These are phyloP conservation scores for Eupithecia subumbrata DNA, from an alignment of 2,888 invertebrate genomes.

Conservation along the genomic window DNA sequence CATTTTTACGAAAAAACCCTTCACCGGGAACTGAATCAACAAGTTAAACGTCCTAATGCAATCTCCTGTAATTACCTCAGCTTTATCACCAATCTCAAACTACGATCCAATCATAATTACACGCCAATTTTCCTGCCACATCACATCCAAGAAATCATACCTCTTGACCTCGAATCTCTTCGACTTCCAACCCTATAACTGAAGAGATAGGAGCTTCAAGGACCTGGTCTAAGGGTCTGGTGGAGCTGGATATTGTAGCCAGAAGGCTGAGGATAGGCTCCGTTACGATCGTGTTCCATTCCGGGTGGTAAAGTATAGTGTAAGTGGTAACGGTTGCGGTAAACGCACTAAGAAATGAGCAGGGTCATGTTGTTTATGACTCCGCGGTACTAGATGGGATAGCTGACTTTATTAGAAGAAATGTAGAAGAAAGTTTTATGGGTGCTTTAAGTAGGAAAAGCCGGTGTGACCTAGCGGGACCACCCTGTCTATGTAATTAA, in stretches of 20 bases:
- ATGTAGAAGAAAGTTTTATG: constrained; percentile 6
- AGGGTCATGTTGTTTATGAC: constrained; percentile 27
- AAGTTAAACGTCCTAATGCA: constrained; percentile 11
- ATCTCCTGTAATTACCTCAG: constrained; percentile 17
- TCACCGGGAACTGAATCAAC: neutral
- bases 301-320: constrained; percentile 60
- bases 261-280: constrained; percentile 42
- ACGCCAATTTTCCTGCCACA: constrained; percentile 56
- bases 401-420: constrained; percentile 20
- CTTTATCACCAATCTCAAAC: constrained; percentile 30
- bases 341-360: constrained; percentile 32
- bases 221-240: neutral
- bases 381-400: constrained; percentile 14
- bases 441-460: neutral
- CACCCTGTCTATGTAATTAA: too few relatives aligned
- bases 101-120: constrained; percentile 54
- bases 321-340: constrained; percentile 62
- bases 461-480: neutral
- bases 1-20: neutral
- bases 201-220: neutral
- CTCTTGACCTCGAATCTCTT: constrained; percentile 16
- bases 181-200: constrained; percentile 38
- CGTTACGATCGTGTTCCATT: constrained; percentile 65
- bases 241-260: constrained; percentile 16
- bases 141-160: constrained; percentile 57